Base-by-base conservation (phyloP, 1,140 invertebrate genomes). In the Zaprionus tsacasi region DNA sequence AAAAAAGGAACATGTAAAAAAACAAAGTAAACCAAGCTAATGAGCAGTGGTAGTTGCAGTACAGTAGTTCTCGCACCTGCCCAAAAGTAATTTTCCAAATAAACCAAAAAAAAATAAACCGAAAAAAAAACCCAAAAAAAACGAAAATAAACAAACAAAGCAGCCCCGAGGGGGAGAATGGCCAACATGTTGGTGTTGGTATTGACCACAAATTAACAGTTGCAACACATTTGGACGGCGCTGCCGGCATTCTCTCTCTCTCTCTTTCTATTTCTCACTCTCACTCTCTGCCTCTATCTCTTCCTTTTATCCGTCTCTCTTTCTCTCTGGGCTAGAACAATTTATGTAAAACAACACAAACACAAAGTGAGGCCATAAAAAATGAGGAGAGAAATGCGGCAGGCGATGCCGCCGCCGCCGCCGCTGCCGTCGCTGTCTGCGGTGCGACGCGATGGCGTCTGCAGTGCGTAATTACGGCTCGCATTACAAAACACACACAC, bases 201-300 rank as follows among this genome's bases (percentile, higher is more conserved):
- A 87, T 87, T 87, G 83, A 87, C 83, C 83, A 87, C 85, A 87
- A 87, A 88, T 87, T 87, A 87, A 87, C 83, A 87, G 83, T 87
- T 88, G 83, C 79, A 87, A 70, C 82, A 70, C 82, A 75, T 78
- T 77, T 72, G 67, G 48, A 66, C 68, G 60, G 38, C 2, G 8
- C 40, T 10, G 40, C 40, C 40, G 6, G 7, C 15, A 2, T 15
- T 10, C 15, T 3, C n/a, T 0, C 15, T 21, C 6, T 15, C n/a
- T 40, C 4, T n/a, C 38, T 40, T 4, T 40, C 4, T n/a, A 13
- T 40, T 4, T 45, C n/a, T 45, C 40, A 15, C 6, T 15, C 40
- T 6, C 38, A 3, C 21, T 52, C 58, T 56, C 61, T 66, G 12
- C 13, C 6, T 15, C 7, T 40, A 0, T 6, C 38, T 40, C 12